Base-by-base conservation (phyloP, 2,888 invertebrate genomes). In the Sympetrum striolatum region DNA sequence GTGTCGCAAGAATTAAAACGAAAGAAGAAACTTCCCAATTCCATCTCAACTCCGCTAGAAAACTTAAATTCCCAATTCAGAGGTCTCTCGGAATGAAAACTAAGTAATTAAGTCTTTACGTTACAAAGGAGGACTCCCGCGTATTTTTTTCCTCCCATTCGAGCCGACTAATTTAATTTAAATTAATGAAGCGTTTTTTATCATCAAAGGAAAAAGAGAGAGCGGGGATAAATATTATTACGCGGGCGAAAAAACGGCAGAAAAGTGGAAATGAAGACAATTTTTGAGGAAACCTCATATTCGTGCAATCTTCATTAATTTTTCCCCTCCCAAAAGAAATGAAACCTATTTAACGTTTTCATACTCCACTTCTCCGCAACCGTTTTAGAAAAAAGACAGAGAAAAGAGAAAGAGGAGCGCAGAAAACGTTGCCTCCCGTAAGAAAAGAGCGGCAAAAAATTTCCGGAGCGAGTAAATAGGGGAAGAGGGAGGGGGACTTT, bases 21-120 rank as follows among this genome's bases (percentile, higher is more conserved):
- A 86, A 86, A 86, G 31, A 86, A 86, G 86, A 86, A 86, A 86
- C 86, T 86, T 86, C 58, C 86, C 86, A 86, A 86, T 86, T 86
- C 86, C 86, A 86, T 86, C 86, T 86, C 86, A 64, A 64, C 86
- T 86, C 60, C 86, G 37, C 35, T 37, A 53, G 86, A 86, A 86
- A 58, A 86, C 86, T 86, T 60, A 86, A 86, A 86, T 86, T 35
- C 86, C 60, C 39, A 60, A 86, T 86, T 86, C 60, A 86, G 86
- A 86, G 86, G 86, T n/a, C 37, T 35, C n/a, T 35, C 60, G 86
- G 86, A 86, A 86, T 86, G 86, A 86, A 86, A 86, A 86, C 86
- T 86, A 31, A 35, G 86, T 86, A 86, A 86, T 86, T 86, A 86
- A 86, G 86, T 86, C 86, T 86, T 86, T 86, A 18, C 86, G 60